Percentiles rank a stretch among this genome's conserved stretches.
These are phyloP conservation scores for Aramus guarauna DNA, from an alignment of 2,113 vertebrate species.

Conservation along the genomic window DNA sequence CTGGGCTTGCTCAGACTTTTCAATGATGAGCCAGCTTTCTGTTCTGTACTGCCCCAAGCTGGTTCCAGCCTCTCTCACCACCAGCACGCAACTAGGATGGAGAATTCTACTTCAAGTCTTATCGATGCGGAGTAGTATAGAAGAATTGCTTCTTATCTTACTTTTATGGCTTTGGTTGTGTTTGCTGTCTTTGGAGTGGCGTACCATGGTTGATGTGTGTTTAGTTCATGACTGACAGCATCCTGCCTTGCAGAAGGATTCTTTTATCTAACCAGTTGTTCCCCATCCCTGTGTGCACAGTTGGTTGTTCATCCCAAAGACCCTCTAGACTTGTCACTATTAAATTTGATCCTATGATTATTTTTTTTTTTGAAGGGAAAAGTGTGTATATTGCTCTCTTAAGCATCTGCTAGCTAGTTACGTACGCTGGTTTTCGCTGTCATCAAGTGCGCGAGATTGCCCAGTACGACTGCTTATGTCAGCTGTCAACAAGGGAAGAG, in stretches of 20 bases:
- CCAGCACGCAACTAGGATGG: background rate
- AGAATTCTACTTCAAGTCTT: background rate
- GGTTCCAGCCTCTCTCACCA: background rate
- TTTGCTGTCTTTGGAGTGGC: background rate
- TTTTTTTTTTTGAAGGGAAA: background rate
- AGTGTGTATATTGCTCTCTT: background rate
- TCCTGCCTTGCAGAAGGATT: background rate
- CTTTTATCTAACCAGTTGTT: background rate
- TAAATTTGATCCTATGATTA: background rate
- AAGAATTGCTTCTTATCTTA: background rate
- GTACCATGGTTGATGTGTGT: accelerated
- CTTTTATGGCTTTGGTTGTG: background rate
- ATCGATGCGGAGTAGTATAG: background rate
- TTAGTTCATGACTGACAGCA: background rate
- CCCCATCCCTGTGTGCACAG: background rate
- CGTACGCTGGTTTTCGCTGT: accelerated
- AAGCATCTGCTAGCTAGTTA: background rate
- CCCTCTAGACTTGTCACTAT: no score
- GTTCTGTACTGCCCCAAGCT: background rate
- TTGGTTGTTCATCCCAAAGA: background rate
- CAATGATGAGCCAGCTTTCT: background rate
- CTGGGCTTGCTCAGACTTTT: background rate
- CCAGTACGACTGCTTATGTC: background rate
- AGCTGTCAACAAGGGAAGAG: background rate
- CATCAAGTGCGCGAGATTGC: background rate